Evolutionary conservation across 2,888 invertebrate species (phyloP).

Genomic region (Priapulus caudatus): DNA sequence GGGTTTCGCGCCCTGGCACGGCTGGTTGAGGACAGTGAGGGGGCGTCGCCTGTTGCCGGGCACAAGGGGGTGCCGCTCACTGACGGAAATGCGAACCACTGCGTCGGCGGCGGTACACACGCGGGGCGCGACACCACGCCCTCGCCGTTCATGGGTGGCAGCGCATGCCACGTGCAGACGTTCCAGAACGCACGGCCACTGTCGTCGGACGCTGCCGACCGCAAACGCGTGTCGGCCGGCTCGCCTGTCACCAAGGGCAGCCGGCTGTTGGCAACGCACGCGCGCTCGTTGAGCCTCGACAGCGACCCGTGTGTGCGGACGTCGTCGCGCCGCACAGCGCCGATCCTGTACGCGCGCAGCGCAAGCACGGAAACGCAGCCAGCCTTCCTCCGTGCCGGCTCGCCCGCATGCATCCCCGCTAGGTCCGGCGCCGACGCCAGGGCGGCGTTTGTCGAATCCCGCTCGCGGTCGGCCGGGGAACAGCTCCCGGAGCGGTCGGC

Average conservation of each 20-base stretch:
- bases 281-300: conserved; percentile 27
- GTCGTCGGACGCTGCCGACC: too few relatives aligned
- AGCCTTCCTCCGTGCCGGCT: too few relatives aligned
- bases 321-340: neutral
- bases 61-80: neutral
- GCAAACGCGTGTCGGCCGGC: neutral
- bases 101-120: neutral
- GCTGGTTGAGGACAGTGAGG: conserved; percentile 31
- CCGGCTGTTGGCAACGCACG: neutral
- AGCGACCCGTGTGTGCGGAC: conserved; percentile 27
- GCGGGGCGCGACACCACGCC: neutral
- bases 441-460: conserved; percentile 19
- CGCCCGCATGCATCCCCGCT: conserved; percentile 7
- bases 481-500: conserved; percentile 27
- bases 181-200: too few relatives aligned
- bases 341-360: too few relatives aligned
- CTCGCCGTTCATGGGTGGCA: neutral
- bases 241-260: neutral
- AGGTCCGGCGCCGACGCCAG: conserved; percentile 10
- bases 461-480: conserved; percentile 23
- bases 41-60: conserved; percentile 12
- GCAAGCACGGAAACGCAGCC: too few relatives aligned
- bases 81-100: neutral
- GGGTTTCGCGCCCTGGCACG: conserved; percentile 34
- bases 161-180: neutral